Evolutionary conservation across 2,113 vertebrate genomes (phyloP).

Genomic region (Rhinoptilus africanus): DNA sequence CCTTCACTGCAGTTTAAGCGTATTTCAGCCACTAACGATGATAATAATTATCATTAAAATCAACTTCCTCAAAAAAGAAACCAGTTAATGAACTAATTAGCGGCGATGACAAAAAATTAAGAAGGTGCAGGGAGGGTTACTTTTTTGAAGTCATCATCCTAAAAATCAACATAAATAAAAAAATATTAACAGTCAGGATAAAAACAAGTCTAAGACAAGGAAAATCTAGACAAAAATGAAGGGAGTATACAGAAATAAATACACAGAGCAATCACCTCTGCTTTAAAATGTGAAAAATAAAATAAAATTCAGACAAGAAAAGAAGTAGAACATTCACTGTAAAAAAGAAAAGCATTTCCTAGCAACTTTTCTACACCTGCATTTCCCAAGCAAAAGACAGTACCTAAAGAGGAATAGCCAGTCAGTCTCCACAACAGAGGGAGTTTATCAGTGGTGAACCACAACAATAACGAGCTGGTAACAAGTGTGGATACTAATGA

Average conservation of each 20-base stretch:
- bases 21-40: neutral
- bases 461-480: neutral
- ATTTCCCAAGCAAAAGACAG: neutral
- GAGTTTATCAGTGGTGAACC: neutral
- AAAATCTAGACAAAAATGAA: neutral
- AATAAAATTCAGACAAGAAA: neutral
- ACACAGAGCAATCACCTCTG: neutral
- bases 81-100: neutral
- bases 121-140: neutral
- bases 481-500: fast-evolving
- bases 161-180: neutral
- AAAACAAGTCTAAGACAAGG: neutral
- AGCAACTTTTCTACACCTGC: neutral
- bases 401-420: neutral
- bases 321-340: neutral
- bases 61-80: neutral
- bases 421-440: neutral
- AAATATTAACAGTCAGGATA: neutral
- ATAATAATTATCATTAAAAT: neutral
- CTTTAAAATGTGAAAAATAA: neutral
- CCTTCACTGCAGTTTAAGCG: neutral
- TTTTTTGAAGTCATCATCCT: neutral
- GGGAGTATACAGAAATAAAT: neutral
- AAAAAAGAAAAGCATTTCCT: neutral
- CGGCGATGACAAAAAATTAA: neutral